phyloP scores from a whole-genome alignment of 2,113 vertebrate species.

The Oceanites oceanicus region DNA sequence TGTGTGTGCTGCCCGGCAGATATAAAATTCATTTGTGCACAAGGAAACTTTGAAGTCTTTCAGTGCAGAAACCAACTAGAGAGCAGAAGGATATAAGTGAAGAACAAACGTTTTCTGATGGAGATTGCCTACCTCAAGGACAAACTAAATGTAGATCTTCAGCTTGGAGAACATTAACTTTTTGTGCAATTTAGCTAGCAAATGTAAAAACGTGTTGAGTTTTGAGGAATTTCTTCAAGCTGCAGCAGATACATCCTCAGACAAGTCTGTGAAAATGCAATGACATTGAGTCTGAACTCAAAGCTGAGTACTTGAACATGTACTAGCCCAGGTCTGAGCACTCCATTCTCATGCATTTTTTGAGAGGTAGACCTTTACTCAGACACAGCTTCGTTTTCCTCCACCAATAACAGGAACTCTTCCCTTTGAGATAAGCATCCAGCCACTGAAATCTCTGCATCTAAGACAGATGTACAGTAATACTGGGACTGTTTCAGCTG shows the following conservation, averaged over 20 bases:
- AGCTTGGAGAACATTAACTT: not conserved
- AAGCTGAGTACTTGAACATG: not conserved
- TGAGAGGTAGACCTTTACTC: not conserved
- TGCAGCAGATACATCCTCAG: not conserved
- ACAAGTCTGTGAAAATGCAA: not conserved
- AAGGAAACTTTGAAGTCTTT: not conserved
- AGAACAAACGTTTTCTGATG: not conserved
- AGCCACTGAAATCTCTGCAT: not conserved
- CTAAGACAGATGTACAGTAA: not conserved
- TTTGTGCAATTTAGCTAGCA: not conserved
- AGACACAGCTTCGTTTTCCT: not conserved
- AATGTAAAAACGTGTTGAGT: not conserved
- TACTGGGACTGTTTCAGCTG: not conserved
- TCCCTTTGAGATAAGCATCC: not conserved
- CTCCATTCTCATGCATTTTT: not conserved
- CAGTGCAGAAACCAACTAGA: fast-evolving
- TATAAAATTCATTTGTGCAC: not conserved
- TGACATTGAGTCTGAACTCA: not conserved
- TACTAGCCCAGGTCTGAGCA: not conserved
- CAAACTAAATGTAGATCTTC: not conserved
- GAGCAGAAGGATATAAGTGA: not conserved
- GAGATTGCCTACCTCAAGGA: not conserved
- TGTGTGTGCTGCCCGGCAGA: not conserved
- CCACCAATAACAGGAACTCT: not conserved
- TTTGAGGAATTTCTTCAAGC: not conserved